Conservation (phyloP, 2,888 invertebrate genomes). For the Xanthorhoe spadicearia region DNA sequence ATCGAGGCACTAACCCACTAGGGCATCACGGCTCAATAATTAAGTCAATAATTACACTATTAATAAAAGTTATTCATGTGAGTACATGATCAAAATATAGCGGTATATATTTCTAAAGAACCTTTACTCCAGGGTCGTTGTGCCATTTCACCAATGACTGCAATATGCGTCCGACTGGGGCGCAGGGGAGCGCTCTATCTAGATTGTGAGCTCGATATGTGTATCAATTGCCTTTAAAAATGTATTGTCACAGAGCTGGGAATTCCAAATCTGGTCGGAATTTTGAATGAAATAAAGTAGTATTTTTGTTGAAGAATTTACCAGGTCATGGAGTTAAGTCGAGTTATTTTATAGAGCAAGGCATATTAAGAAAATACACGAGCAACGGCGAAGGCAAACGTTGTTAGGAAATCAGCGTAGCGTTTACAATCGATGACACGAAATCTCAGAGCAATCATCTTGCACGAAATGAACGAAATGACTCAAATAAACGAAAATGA, state of each 20-base stretch:
- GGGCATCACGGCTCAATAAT: too few relatives aligned
- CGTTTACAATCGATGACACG: too few relatives aligned
- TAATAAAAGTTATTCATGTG: too few relatives aligned
- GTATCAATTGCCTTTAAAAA: conserved; percentile 60
- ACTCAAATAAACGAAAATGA: too few relatives aligned
- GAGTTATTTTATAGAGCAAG: too few relatives aligned
- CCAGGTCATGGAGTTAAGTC: not conserved
- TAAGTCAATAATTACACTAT: too few relatives aligned
- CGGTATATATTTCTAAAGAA: not conserved
- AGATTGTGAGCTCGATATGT: conserved; percentile 54
- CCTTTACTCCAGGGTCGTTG: conserved; percentile 27
- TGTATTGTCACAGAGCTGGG: conserved; percentile 44
- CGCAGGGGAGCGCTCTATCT: conserved; percentile 57
- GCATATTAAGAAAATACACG: too few relatives aligned
- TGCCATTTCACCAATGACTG: conserved; percentile 52
- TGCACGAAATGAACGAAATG: too few relatives aligned
- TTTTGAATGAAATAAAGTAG: not conserved
- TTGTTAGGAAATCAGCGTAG: too few relatives aligned
- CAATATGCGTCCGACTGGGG: conserved; percentile 56
- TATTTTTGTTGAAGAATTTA: not conserved
- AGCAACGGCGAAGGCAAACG: too few relatives aligned
- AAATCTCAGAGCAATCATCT: too few relatives aligned
- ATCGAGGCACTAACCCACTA: too few relatives aligned
- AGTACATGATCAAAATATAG: not conserved
- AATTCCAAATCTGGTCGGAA: conserved; percentile 3